phyloP scores from a whole-genome alignment of 1,140 invertebrate species.

The Samia ricini region DNA sequence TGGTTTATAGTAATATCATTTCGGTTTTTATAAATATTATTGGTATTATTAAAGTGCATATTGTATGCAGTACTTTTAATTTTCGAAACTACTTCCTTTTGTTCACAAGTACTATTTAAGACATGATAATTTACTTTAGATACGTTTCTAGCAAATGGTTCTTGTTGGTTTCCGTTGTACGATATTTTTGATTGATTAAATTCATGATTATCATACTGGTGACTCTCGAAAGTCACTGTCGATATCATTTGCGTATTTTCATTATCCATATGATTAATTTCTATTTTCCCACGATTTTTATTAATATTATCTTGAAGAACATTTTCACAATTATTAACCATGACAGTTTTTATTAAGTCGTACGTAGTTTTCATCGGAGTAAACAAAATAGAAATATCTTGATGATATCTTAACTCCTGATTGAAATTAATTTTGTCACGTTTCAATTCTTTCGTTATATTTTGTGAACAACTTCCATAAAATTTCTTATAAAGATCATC shows the following conservation, averaged over 20 bases:
- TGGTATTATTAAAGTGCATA: too few species aligned
- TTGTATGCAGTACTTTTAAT: background rate
- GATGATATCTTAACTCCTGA: background rate
- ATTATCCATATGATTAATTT: background rate
- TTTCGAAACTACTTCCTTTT: background rate
- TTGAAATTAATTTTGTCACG: background rate
- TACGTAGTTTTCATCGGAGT: slow-evolving; percentile 27
- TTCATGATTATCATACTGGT: slow-evolving; percentile 12
- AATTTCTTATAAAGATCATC: background rate
- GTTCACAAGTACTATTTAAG: background rate
- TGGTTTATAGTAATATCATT: background rate
- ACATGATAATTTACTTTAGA: background rate
- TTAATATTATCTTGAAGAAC: background rate
- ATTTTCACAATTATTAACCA: slow-evolving; percentile 17
- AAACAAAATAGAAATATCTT: background rate
- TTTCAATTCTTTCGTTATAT: background rate
- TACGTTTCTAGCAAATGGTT: background rate
- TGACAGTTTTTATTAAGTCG: slow-evolving; percentile 41
- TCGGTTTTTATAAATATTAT: background rate
- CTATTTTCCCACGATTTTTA: background rate
- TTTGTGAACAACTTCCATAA: background rate
- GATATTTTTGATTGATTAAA: background rate
- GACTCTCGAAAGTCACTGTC: slow-evolving; percentile 39
- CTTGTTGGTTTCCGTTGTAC: slow-evolving; percentile 2
- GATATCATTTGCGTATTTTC: background rate